Conservation (phyloP, 1,140 invertebrate species). For the Meteorus sp. region DNA sequence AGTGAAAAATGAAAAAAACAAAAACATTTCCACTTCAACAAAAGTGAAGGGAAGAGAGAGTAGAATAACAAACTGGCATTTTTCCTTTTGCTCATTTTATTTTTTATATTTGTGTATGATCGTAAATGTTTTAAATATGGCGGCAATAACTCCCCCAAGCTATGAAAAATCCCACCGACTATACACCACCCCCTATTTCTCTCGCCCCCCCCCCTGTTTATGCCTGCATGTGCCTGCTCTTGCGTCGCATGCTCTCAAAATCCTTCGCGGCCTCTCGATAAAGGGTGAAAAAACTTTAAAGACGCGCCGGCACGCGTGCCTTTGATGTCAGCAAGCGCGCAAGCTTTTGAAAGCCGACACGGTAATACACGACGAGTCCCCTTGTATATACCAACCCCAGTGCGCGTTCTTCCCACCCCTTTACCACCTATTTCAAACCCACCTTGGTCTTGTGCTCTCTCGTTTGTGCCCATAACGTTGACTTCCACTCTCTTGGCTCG, state of each 20-base stretch:
- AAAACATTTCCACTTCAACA: background rate
- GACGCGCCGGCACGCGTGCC: slow-evolving; percentile 24
- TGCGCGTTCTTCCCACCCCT: background rate
- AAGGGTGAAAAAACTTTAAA: slow-evolving; percentile 36
- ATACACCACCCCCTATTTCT: slow-evolving; percentile 28
- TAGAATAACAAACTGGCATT: slow-evolving; percentile 49
- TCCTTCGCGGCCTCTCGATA: slow-evolving; percentile 32
- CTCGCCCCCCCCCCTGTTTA: slow-evolving; percentile 24
- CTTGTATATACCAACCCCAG: background rate
- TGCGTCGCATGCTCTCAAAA: slow-evolving; percentile 24
- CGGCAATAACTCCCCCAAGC: slow-evolving; percentile 5
- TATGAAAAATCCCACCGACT: slow-evolving; percentile 9
- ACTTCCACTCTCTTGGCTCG: slow-evolving; percentile 15
- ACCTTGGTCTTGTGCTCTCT: too few relatives aligned
- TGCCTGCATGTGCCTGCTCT: slow-evolving; percentile 10
- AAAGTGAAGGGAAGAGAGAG: background rate
- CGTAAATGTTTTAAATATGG: slow-evolving; percentile 55
- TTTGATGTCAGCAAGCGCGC: slow-evolving; percentile 14
- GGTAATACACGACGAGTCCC: slow-evolving; percentile 24
- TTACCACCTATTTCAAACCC: too few relatives aligned
- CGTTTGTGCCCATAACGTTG: slow-evolving; percentile 8
- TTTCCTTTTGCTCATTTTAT: too few relatives aligned
- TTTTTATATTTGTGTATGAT: too few relatives aligned
- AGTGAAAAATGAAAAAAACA: too few relatives aligned
- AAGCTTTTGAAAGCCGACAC: slow-evolving; percentile 23